A percentile compares a stretch with the other conserved stretches of the same genome.
phyloP scores from a whole-genome alignment of 2,797 vertebrate genomes.

The Argya squamiceps region DNA sequence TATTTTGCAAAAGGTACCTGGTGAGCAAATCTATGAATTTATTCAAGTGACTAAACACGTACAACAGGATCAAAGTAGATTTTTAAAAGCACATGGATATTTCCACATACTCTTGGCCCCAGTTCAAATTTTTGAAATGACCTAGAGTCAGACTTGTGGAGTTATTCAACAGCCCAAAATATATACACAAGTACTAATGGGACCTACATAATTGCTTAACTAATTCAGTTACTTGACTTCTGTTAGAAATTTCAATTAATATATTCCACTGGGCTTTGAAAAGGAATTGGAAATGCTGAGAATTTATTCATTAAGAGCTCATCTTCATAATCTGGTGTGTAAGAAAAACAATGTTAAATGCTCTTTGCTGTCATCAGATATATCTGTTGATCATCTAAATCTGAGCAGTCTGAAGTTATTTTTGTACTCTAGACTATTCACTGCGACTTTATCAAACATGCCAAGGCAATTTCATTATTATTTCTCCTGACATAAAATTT shows the following conservation, averaged over 20 bases:
- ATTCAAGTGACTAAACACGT: neutral
- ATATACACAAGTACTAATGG: neutral
- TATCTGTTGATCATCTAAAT: neutral
- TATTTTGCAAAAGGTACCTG: neutral
- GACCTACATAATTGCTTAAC: neutral
- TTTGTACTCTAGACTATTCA: neutral
- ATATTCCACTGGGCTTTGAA: conserved; percentile 5
- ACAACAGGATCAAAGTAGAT: neutral
- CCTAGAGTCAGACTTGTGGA: neutral
- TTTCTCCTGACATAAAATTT: neutral
- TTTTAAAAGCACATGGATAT: neutral
- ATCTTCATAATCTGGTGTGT: neutral
- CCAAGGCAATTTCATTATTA: neutral
- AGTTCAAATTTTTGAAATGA: neutral
- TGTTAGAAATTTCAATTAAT: conserved; percentile 1
- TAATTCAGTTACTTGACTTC: neutral
- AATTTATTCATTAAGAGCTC: neutral
- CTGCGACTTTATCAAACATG: neutral
- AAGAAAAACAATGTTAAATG: neutral
- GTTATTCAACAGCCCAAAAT: neutral
- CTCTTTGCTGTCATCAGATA: neutral
- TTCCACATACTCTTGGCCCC: neutral
- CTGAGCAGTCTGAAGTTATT: neutral
- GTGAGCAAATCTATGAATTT: neutral
- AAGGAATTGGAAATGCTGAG: neutral